Evolutionary conservation across 2,888 invertebrate genomes (phyloP), one percentile per base, ranked within the genome.

Genomic region (Andrena bicolor): DNA sequence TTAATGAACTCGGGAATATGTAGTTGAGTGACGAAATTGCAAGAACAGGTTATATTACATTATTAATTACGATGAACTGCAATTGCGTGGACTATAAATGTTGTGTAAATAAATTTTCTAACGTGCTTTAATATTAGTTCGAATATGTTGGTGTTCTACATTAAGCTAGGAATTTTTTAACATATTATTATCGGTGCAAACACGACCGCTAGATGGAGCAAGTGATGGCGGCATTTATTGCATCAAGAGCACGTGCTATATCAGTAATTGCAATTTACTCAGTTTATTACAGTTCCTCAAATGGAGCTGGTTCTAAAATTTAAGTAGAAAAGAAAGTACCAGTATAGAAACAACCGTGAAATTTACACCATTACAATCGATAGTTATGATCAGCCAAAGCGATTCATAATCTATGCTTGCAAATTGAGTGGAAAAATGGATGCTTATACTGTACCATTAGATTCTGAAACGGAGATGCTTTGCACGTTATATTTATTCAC

Each of bases 401-500:
- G 41, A 58, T 58, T 35, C 26, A n/a, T 66, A 53, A 53, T n/a
- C 35, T 32, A 2, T 61, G 23, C 13, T 20, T 23, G 8, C n/a
- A 60, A 35, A 61, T 64, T 26, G 1, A 35, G 28, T 20, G 8
- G 28, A 20, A 72, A 49, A 49, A 90, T 90, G 89, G 81, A 86
- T 23, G 60, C 68, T 30, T 91, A 87, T 32, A 90, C 86, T 8
- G 23, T 89, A 3, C 30, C 89, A 7, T 75, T 96, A 13, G 96
- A 96, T 86, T 88, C 93, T 1, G 93, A 94, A 56, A 95, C 95
- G 0, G 92, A 92, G 56, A 94, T 93, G 30, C 90, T 83, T 5
- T 88, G 96, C 0, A 94, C 94, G 83, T 90, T 96, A 65, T 95
- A 94, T 90, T 91, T 96, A 1, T 96, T 95, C 85, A 94, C 94